phyloP scores from a whole-genome alignment of 1,140 invertebrate species.

The Calycopis cecrops region DNA sequence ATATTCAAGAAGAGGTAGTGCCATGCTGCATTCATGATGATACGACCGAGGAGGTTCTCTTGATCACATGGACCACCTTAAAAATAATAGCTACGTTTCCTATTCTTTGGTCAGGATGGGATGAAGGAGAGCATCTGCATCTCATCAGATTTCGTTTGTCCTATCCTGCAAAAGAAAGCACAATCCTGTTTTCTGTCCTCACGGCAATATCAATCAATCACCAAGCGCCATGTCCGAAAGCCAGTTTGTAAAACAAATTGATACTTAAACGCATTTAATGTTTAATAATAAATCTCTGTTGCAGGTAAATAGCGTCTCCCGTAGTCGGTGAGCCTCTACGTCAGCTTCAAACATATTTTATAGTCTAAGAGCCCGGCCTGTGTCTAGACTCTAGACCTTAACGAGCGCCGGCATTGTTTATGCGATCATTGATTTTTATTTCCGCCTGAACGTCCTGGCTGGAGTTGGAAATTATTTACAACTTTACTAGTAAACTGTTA shows the following conservation, averaged over 20 bases:
- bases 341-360: slow-evolving; percentile 11
- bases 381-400: neutral
- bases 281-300: slow-evolving; percentile 24
- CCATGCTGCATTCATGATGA: too few species aligned
- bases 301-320: slow-evolving; percentile 35
- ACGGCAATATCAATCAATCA: too few species aligned
- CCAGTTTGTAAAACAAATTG: slow-evolving; percentile 5
- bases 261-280: slow-evolving; percentile 7
- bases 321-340: slow-evolving; percentile 13
- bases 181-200: too few species aligned
- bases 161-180: too few species aligned
- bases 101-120: too few species aligned
- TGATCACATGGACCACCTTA: too few species aligned
- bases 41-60: too few species aligned
- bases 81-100: too few species aligned
- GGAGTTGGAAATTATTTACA: neutral
- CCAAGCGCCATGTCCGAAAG: too few species aligned
- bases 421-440: slow-evolving; percentile 9
- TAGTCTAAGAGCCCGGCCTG: neutral
- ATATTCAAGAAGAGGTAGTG: too few species aligned
- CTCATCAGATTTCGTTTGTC: too few species aligned
- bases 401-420: slow-evolving; percentile 4
- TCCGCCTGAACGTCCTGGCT: neutral
- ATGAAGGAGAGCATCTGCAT: too few species aligned
- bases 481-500: neutral